Percentiles rank a stretch among this genome's conserved stretches.
Evolutionary conservation across 37 sponge, comb jelly and placozoan genomes (phyloP).

Genomic region (Corticium candelabrum): DNA sequence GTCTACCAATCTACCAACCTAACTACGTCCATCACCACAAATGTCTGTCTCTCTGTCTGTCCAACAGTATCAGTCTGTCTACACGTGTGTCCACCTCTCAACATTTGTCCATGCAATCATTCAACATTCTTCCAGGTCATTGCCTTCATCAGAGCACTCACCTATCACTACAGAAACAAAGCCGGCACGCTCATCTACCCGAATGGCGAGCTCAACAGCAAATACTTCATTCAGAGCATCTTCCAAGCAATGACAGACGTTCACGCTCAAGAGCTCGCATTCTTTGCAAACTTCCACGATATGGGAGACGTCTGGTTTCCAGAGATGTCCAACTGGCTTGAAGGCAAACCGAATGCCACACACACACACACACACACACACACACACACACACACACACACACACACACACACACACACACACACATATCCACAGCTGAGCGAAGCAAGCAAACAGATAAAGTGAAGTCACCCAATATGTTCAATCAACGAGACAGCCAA

Average conservation of each 20-base stretch:
- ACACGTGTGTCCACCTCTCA: not conserved
- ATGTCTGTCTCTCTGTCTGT: too few species aligned
- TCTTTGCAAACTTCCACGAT: conserved; percentile 6
- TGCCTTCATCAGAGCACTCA: not conserved
- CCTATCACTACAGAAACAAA: not conserved
- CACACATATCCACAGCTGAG: too few species aligned
- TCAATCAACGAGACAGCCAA: too few species aligned
- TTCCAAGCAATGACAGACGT: not conserved
- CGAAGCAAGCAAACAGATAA: too few species aligned
- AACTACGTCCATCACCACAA: not conserved
- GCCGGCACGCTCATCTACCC: conserved; percentile 1
- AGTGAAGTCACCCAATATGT: too few species aligned
- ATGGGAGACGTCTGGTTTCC: not conserved
- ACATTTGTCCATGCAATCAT: not conserved
- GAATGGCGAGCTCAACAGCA: conserved; percentile 11
- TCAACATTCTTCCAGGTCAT: not conserved
- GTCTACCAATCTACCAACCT: not conserved
- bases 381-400: conserved; percentile 11
- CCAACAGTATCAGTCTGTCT: not conserved
- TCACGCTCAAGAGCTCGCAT: not conserved
- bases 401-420: conserved; percentile 11
- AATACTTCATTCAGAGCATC: not conserved
- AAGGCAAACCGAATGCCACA: not conserved
- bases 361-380: conserved; percentile 11
- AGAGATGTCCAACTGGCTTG: conserved; percentile 2